phyloP scores from a whole-genome alignment of 2,888 invertebrate genomes.

The Tineola bisselliella region DNA sequence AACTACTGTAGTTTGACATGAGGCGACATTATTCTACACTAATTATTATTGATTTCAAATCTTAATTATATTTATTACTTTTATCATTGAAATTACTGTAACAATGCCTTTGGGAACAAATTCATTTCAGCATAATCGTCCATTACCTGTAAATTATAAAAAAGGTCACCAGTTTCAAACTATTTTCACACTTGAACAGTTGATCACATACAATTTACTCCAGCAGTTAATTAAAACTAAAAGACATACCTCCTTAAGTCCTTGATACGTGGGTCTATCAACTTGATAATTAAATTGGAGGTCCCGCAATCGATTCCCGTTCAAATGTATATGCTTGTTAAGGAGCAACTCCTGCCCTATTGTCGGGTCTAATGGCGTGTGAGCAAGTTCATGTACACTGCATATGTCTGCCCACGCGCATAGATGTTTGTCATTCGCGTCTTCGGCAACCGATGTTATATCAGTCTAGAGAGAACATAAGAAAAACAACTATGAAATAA shows the following conservation, averaged over 20 bases:
- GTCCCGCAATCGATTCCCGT: slow-evolving; percentile 69
- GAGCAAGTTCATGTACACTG: slow-evolving; percentile 74
- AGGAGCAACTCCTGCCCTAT: slow-evolving; percentile 84
- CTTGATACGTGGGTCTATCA: slow-evolving; percentile 71
- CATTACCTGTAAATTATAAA: slow-evolving; percentile 76
- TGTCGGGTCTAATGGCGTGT: slow-evolving; percentile 90
- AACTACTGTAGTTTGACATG: no score
- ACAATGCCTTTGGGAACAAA: slow-evolving; percentile 80
- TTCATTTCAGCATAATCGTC: slow-evolving; percentile 84
- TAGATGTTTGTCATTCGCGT: slow-evolving; percentile 94
- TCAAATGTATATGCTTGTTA: slow-evolving; percentile 81
- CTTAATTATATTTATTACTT: no score
- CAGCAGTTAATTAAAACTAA: no score
- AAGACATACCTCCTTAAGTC: slow-evolving; percentile 67
- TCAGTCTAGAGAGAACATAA: slow-evolving; percentile 68
- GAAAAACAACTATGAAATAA: no score
- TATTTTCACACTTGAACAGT: no score
- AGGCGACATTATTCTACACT: no score
- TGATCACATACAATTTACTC: no score
- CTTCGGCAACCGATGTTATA: slow-evolving; percentile 82
- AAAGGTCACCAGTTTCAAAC: no score
- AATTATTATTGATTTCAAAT: no score
- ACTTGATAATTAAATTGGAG: slow-evolving; percentile 69
- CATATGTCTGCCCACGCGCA: slow-evolving; percentile 92
- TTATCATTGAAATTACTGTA: slow-evolving; percentile 59